Base-by-base conservation (phyloP, 2,113 vertebrate species). In the Formicarius rufipectus region DNA sequence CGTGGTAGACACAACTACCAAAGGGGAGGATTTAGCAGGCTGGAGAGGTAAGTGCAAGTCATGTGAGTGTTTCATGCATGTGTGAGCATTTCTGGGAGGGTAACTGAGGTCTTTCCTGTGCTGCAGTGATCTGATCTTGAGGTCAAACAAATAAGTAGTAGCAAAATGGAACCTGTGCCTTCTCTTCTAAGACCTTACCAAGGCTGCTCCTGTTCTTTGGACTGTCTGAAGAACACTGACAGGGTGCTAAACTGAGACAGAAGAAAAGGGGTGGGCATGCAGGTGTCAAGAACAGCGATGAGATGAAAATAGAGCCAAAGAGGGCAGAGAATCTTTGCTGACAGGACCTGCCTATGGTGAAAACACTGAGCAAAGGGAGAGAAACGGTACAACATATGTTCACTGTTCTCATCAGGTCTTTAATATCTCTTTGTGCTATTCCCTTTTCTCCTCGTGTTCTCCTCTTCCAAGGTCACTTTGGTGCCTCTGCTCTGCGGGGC, bases 1-100 rank as follows among this genome's bases (percentile, higher is more conserved):
- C 21, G 64, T 97, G 60, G 99, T 99, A 14, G 99, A 99, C 94
- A 99, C 99, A 8, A 99, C 99, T 24, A 99, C 99, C 27, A 98
- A 96, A 69, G 98, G 97, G 24, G 99, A 99, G 13, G 97, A 91
- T 89, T 66, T 93, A 18, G 14, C 96, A 42, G 45, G 96, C 82
- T 97, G 98, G 96, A 98, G 96, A 97, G 98, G 99, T 99, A 92
- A 63, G 98, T 78, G 14, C 31, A 22, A 15, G 22, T 6, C 4
- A 1, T 19, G 24, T 4, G 24, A 23, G 35, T n/a, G 58, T 53
- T 85, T 63, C 17, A 0, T 21, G 52, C 45, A 16, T 3, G 4
- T 21, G 44, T 39, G 71, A 90, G 42, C 24, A 4, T 84, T 84
- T 52, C 72, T 62, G 0, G 10, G n/a, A 56, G 68, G 30, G 33